Evolutionary conservation across 2,113 vertebrate species (phyloP), one percentile per base, ranked within the genome.

Genomic region (Paracanthobrama guichenoti): DNA sequence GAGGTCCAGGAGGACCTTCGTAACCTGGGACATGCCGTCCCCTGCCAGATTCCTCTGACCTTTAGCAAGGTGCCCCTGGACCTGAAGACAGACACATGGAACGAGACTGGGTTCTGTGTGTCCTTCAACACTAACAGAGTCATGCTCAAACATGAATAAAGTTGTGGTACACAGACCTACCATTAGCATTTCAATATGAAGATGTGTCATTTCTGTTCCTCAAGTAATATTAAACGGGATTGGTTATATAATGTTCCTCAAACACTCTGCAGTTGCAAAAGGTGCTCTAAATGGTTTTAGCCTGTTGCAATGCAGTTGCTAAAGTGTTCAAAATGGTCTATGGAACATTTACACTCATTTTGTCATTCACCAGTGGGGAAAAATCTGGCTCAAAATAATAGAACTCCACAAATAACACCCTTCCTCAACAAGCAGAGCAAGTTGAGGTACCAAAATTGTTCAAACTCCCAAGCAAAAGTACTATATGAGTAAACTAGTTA

Each of bases 21-120:
- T 99, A 87, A 99, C 98, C 90, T 97, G 96, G 90, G 97, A 99
- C 98, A 99, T 99, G 48, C 98, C 98, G 86, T 99, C 97, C 22
- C 97, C 97, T 6, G 98, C 98, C 86, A 98, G 90, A 86, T 92
- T 96, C 87, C 97, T 94, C 90, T 99, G 97, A 48, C 98, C 98
- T 89, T 99, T 99, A 0, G 97, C 97, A 74, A 99, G 96, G 85
- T 99, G 97, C 82, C 97, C 97, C 93, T 98, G 97, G 92, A 99
- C 97, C 98, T 99, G 91, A 86, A 92, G 88, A 87, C 90, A 90
- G 90, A 39, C 75, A 69, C 26, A 64, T 20, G 57, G 73, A 72
- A 42, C 89, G 85, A 89, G 92, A 92, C 90, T 94, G 92, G 89
- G 90, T 86, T 86, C 90, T 92, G 66, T 76, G 84, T 88, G 87